Conservation (phyloP, 2,888 invertebrate genomes). For the Cataglyphis altisquamis region DNA sequence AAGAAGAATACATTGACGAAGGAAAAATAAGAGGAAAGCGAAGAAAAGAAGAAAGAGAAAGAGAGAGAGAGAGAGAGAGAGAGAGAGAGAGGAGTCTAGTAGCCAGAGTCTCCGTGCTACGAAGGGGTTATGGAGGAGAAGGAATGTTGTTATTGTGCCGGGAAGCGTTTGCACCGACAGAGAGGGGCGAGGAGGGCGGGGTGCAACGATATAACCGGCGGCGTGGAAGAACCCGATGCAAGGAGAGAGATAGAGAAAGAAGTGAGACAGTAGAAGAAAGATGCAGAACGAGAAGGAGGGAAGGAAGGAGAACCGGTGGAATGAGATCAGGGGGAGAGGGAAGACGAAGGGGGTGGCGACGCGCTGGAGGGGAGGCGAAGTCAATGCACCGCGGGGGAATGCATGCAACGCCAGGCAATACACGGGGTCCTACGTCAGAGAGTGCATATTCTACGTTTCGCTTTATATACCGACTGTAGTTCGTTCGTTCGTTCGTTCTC, state of each 20-base stretch:
- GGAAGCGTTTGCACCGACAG: slow-evolving; percentile 79
- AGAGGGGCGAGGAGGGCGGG: slow-evolving; percentile 74
- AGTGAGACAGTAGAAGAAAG: slow-evolving; percentile 42
- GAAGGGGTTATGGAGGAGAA: slow-evolving; percentile 80
- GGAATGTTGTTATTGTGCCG: slow-evolving; percentile 85
- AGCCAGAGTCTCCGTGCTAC: slow-evolving; percentile 77
- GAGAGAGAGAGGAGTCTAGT: slow-evolving; percentile 55
- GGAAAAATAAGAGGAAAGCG: slow-evolving; percentile 44
- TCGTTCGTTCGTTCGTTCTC: slow-evolving; percentile 7
- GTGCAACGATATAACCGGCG: slow-evolving; percentile 69
- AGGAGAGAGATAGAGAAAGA: slow-evolving; percentile 8
- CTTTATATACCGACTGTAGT: slow-evolving; percentile 71
- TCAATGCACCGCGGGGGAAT: slow-evolving; percentile 85
- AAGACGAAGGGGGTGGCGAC: slow-evolving; percentile 58
- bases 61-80: slow-evolving; percentile 9
- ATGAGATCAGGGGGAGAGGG: slow-evolving; percentile 52
- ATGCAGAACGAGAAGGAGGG: slow-evolving; percentile 45
- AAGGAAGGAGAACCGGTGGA: slow-evolving; percentile 45
- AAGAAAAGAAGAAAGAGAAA: not conserved
- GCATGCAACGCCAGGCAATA: slow-evolving; percentile 83
- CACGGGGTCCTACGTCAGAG: slow-evolving; percentile 80
- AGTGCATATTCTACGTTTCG: slow-evolving; percentile 79
- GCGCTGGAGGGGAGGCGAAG: slow-evolving; percentile 78
- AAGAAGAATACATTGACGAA: slow-evolving; percentile 46
- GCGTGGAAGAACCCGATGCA: slow-evolving; percentile 63